Evolutionary conservation across 2,113 vertebrate genomes (phyloP).

Genomic region (Bubo bubo): DNA sequence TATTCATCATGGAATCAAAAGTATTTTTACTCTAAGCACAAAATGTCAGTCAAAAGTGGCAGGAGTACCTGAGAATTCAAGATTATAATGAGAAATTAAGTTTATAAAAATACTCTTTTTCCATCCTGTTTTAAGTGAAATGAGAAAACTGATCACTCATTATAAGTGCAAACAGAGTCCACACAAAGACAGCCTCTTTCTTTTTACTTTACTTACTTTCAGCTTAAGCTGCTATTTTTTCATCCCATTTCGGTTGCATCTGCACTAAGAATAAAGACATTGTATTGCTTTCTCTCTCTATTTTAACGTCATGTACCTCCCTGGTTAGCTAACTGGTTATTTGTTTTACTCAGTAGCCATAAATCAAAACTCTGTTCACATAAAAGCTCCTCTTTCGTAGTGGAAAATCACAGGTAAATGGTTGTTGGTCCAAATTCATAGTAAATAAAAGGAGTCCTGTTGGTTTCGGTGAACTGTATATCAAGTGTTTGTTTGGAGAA

Average conservation of each 20-base stretch:
- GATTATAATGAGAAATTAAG: background rate
- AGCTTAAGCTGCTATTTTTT: background rate
- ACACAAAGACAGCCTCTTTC: background rate
- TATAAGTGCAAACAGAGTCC: background rate
- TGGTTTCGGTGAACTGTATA: background rate
- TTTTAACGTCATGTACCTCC: background rate
- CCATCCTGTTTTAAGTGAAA: background rate
- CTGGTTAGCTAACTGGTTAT: background rate
- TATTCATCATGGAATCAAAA: background rate
- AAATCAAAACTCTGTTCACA: background rate
- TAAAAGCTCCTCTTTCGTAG: background rate
- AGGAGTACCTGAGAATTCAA: background rate
- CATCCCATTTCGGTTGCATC: background rate
- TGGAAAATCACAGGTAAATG: background rate
- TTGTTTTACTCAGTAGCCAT: background rate
- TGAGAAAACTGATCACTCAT: background rate
- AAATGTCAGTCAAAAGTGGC: background rate
- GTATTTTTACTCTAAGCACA: background rate
- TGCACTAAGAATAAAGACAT: background rate
- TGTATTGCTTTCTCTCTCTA: background rate
- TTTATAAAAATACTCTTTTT: background rate
- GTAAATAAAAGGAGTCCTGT: background rate
- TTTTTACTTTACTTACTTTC: background rate
- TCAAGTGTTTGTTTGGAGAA: background rate
- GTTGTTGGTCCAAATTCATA: background rate